These are phyloP conservation scores for Lamellibrachia columna DNA, from an alignment of 2,888 invertebrate species.

Conservation along the genomic window DNA sequence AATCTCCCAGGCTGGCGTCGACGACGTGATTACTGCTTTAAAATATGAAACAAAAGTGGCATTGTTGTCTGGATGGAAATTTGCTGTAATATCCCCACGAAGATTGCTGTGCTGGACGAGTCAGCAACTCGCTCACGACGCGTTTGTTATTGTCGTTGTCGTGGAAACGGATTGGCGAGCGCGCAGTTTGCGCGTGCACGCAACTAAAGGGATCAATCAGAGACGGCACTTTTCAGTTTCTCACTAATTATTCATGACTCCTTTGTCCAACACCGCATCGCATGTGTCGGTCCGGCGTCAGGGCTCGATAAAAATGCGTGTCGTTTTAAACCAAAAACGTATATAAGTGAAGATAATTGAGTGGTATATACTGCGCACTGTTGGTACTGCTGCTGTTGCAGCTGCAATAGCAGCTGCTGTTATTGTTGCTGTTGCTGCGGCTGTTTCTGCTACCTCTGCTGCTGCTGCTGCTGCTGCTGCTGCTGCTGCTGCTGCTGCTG, in stretches of 20 bases:
- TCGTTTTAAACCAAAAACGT: no score
- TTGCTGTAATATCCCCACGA: background rate
- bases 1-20: background rate
- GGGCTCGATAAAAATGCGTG: background rate
- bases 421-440: background rate
- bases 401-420: background rate
- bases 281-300: background rate
- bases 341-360: no score
- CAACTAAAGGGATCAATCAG: no score
- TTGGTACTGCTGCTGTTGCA: background rate
- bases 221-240: background rate
- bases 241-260: slow-evolving; percentile 5
- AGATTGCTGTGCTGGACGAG: background rate
- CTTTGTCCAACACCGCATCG: background rate
- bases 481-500: background rate
- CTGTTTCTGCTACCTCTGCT: background rate
- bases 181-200: no score
- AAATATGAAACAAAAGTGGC: background rate
- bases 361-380: no score
- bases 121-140: background rate
- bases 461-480: background rate
- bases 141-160: background rate
- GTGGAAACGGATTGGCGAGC: background rate
- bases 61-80: background rate
- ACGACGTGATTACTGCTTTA: background rate